Percentiles rank a stretch among this genome's conserved stretches.
Evolutionary conservation across 2,113 vertebrate genomes (phyloP).

Genomic region (Himantopus leucocephalus): DNA sequence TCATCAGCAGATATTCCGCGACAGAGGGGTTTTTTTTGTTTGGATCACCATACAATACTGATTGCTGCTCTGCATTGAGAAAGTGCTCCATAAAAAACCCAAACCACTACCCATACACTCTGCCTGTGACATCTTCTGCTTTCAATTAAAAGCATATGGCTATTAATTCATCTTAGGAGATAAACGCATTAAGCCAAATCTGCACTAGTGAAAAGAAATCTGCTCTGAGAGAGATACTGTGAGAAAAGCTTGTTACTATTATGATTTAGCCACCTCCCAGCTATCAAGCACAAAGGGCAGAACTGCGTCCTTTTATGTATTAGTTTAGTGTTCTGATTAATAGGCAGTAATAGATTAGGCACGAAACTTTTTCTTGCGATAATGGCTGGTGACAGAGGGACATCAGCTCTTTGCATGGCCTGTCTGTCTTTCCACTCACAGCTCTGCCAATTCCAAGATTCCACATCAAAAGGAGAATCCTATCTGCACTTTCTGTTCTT

Average conservation of each 20-base stretch:
- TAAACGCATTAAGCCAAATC: neutral
- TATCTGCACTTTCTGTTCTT: neutral
- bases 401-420: neutral
- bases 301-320: neutral
- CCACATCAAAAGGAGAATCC: neutral
- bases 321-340: neutral
- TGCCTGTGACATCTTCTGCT: neutral
- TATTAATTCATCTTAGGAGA: neutral
- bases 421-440: rapidly evolving
- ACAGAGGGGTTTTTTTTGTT: neutral
- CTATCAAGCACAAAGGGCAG: neutral
- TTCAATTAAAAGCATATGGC: neutral
- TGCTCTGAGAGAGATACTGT: neutral
- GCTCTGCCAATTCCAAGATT: neutral
- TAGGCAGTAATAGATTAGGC: neutral
- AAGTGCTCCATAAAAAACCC: neutral
- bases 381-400: neutral
- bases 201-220: neutral
- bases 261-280: neutral
- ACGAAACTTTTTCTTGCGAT: neutral
- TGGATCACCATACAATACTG: neutral
- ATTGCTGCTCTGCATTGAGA: neutral
- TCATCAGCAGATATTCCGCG: neutral
- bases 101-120: neutral
- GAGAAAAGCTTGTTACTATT: neutral